A percentile compares a stretch with the other conserved stretches of the same genome.
Evolutionary conservation across 2,113 vertebrate species (phyloP).

Genomic region (Salminus brasiliensis): DNA sequence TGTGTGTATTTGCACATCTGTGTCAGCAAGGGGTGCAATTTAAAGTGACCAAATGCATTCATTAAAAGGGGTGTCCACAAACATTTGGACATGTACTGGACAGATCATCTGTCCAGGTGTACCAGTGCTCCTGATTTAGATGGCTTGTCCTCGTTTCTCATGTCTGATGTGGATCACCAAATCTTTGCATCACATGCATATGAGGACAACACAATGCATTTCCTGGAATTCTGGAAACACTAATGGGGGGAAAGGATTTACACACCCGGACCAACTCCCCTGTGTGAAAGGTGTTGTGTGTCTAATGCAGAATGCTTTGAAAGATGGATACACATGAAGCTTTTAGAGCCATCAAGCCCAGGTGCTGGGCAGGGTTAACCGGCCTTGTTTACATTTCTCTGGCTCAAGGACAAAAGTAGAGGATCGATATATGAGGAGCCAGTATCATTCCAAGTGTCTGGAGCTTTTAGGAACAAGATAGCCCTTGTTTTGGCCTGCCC

Average conservation of each 20-base stretch:
- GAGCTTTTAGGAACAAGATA: slow-evolving; percentile 72
- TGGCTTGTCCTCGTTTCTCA: no score
- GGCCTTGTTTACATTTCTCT: slow-evolving; percentile 46
- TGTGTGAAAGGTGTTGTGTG: slow-evolving; percentile 4
- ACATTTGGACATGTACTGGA: no score
- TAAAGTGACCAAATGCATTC: no score
- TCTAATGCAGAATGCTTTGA: slow-evolving; percentile 31
- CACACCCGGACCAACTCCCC: not conserved
- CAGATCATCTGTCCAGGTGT: no score
- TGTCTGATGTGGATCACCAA: no score
- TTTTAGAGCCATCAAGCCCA: slow-evolving; percentile 40
- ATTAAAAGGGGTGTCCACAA: no score
- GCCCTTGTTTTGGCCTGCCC: slow-evolving; percentile 8
- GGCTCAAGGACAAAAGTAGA: slow-evolving; percentile 32
- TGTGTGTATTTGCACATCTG: no score
- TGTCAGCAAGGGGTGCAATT: no score
- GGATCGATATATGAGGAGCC: slow-evolving; percentile 60
- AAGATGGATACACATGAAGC: not conserved
- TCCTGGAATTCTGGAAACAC: slow-evolving; percentile 47
- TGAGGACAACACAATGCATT: slow-evolving; percentile 1
- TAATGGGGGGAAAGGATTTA: slow-evolving; percentile 45
- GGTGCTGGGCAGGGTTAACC: slow-evolving; percentile 60
- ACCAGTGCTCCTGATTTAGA: no score
- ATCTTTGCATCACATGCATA: no score
- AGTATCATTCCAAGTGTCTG: slow-evolving; percentile 35